Evolutionary conservation across 2,888 invertebrate species (phyloP).

Genomic region (Aromia moschata): DNA sequence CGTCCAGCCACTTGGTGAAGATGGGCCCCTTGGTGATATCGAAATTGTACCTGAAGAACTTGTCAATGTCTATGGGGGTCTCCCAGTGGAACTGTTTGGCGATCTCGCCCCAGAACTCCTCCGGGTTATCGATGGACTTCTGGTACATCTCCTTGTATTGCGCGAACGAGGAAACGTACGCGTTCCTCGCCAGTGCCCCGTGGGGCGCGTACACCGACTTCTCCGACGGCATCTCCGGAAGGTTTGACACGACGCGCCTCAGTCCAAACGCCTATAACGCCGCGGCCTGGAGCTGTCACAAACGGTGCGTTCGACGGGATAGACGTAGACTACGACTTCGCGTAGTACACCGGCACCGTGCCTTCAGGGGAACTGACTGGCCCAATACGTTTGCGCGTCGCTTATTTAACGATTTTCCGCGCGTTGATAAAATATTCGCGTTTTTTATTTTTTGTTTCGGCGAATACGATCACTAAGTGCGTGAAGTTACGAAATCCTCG

Average conservation of each 20-base stretch:
- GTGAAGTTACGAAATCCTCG: slow-evolving; percentile 16
- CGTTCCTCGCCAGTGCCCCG: slow-evolving; percentile 66
- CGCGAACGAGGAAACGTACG: slow-evolving; percentile 75
- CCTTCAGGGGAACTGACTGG: slow-evolving; percentile 17
- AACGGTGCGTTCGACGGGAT: not conserved
- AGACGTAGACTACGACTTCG: not conserved
- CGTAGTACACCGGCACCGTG: not conserved
- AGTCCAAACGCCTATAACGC: not conserved
- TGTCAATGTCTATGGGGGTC: slow-evolving; percentile 75
- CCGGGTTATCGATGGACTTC: slow-evolving; percentile 87
- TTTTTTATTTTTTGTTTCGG: not conserved
- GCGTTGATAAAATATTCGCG: slow-evolving; percentile 8
- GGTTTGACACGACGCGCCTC: not conserved
- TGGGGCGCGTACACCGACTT: slow-evolving; percentile 69
- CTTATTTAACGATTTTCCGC: slow-evolving; percentile 24
- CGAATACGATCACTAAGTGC: slow-evolving; percentile 12
- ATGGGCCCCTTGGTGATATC: slow-evolving; percentile 88
- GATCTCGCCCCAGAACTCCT: slow-evolving; percentile 92
- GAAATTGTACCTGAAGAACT: slow-evolving; percentile 91
- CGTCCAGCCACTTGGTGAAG: slow-evolving; percentile 94
- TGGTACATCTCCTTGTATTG: slow-evolving; percentile 87
- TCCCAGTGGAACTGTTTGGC: slow-evolving; percentile 96
- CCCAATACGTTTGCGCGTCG: slow-evolving; percentile 12
- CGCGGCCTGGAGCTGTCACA: slow-evolving; percentile 3
- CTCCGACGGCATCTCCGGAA: slow-evolving; percentile 67